Base-by-base conservation (phyloP, 1,140 invertebrate species). In the Atopsyche davidsoni region DNA sequence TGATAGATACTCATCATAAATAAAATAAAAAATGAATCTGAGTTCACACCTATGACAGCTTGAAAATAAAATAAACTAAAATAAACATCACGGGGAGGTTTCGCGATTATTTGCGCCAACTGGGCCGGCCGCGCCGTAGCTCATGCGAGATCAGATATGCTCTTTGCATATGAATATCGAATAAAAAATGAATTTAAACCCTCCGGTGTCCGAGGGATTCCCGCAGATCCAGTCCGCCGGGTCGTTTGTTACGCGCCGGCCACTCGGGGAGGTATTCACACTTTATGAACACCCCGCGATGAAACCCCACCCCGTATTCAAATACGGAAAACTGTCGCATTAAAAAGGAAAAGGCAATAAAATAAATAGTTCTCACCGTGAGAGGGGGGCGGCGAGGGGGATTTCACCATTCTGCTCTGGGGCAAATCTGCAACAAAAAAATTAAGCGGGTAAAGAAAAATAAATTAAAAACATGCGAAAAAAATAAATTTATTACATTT, bases 371-470 rank as follows among this genome's bases (percentile, higher is more conserved):
- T 64, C 69, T 58, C 45, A 74, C 72, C 72, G 60, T 74, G 67
- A 54, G 70, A 72, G 58, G 70, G 72, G 42, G 72, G 70, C 60
- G 72, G 69, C 47, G 72, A 74, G 13, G 72, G 72, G 55, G 72
- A 74, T 57, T 74, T 74, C 59, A 72, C 68, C 39, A 74, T 49
- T 52, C 57, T 48, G 36, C 46, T 58, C 3, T 31, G 57, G 19
- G 57, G 53, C 19, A 58, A 45, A 55, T 58, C 57, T 58, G 53
- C 1, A 47, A 53, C 40, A 23, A 40, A 50, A 50, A 57, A 49
- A 10, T n/a, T n/a, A n/a, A n/a, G n/a, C n/a, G n/a, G n/a, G n/a
- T n/a, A n/a, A n/a, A n/a, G n/a, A n/a, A n/a, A n/a, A n/a, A n/a
- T n/a, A n/a, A n/a, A n/a, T n/a, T n/a, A n/a, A n/a, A n/a, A n/a